Base-by-base conservation (phyloP, 2,113 vertebrate genomes). In the Carlito syrichta region DNA sequence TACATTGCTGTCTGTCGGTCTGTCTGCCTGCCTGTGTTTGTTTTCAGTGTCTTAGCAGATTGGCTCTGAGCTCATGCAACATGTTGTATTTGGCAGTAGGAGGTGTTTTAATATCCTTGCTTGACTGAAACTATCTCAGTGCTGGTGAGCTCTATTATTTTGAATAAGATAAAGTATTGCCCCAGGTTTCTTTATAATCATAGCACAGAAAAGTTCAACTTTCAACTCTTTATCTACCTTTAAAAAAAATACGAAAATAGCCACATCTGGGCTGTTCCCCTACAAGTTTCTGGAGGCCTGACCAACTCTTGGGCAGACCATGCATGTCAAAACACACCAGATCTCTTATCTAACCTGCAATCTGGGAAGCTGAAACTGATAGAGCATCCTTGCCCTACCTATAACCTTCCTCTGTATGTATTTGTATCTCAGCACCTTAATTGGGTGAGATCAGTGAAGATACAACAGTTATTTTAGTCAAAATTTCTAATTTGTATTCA, bases 51-150 rank as follows among this genome's bases (percentile, higher is more conserved):
- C 73, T 95, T 76, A 95, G 92, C 54, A 91, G 56, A 54, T 43
- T 86, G 91, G 74, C 92, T 93, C 85, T 89, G 43, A 73, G 76
- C 88, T 95, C 83, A 56, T n/a, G 30, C 86, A 92, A 38, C 5
- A 0, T 96, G 88, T 96, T 97, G 82, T 94, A 45, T 73, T 97
- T 98, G 96, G 96, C 95, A 76, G 35, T 68, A 88, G 11, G 43
- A 76, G 43, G 62, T 94, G 81, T 95, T 97, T 97, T 95, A 97
- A 94, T 84, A 96, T 91, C 90, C 52, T 87, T 62, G 62, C 85
- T 95, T 97, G 73, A 97, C 73, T 95, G 86, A 23, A 96, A 52
- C 78, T 93, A 62, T 94, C 95, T 93, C 35, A 77, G 3, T 85
- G 91, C 27, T 9, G 30, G n/a, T 68, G 86, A 86, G 74, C 91